Percentiles rank a stretch among this genome's conserved stretches.
Conservation (phyloP, 1,140 invertebrate species). For the Ceratitis capitata region DNA sequence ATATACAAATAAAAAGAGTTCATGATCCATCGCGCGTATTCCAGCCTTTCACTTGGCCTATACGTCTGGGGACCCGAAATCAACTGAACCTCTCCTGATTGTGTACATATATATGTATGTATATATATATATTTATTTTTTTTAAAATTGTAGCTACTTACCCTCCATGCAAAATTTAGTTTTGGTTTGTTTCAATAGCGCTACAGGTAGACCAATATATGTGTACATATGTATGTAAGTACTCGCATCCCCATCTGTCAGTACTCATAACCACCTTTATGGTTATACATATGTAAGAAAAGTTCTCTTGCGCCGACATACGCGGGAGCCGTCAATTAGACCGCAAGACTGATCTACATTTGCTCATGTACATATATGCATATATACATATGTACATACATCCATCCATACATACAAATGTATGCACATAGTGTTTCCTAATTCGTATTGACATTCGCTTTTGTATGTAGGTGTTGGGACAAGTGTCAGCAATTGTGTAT, state of each 20-base stretch:
- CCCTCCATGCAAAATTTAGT: not conserved
- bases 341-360: not conserved
- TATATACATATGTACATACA: not conserved
- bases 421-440: not conserved
- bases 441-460: slow-evolving; percentile 2
- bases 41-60: too few relatives aligned
- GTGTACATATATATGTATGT: not conserved
- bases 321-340: not conserved
- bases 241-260: not conserved
- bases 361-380: not conserved
- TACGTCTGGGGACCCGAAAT: too few relatives aligned
- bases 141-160: not conserved
- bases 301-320: not conserved
- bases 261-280: not conserved
- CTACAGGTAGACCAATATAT: too few relatives aligned
- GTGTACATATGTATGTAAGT: not conserved
- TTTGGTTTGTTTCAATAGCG: not conserved
- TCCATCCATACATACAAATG: not conserved
- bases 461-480: not conserved
- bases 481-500: slow-evolving; percentile 16
- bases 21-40: too few relatives aligned
- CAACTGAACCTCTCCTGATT: too few relatives aligned
- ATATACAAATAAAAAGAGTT: too few relatives aligned
- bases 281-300: not conserved
- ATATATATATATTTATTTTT: too few relatives aligned